Evolutionary conservation across 1,140 invertebrate genomes (phyloP).

Genomic region (Branchinecta lindahli): DNA sequence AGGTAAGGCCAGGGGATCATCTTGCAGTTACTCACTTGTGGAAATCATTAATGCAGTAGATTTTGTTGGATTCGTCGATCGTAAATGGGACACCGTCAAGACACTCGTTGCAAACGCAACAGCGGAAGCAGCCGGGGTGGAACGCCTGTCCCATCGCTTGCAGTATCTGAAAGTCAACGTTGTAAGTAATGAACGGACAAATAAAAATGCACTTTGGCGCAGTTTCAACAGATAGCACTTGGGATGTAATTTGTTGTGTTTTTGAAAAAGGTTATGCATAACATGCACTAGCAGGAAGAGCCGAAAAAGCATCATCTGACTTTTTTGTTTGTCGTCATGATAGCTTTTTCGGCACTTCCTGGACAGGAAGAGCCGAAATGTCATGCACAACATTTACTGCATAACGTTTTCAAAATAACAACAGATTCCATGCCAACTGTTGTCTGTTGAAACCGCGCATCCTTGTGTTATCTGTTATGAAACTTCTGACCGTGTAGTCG

Average conservation of each 20-base stretch:
- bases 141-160: constrained; percentile 99
- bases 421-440: no score
- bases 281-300: no score
- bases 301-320: no score
- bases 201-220: constrained; percentile 16
- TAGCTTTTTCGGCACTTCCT: no score
- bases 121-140: constrained; percentile 96
- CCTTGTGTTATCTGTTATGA: no score
- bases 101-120: constrained; percentile 92
- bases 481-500: no score
- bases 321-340: no score
- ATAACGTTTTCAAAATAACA: no score
- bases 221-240: constrained; percentile 14
- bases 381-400: no score
- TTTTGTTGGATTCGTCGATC: constrained; percentile 92
- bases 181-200: constrained; percentile 10
- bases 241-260: constrained; percentile 1
- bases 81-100: constrained; percentile 96
- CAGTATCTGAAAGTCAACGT: constrained; percentile 53
- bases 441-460: no score
- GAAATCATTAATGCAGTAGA: constrained; percentile 97
- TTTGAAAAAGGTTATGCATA: constrained; percentile 10
- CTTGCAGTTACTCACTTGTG: constrained; percentile 42
- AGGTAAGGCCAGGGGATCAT: no score
- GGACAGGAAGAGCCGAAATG: no score